Conservation (phyloP, 2,113 vertebrate species). For the Columbina picui region DNA sequence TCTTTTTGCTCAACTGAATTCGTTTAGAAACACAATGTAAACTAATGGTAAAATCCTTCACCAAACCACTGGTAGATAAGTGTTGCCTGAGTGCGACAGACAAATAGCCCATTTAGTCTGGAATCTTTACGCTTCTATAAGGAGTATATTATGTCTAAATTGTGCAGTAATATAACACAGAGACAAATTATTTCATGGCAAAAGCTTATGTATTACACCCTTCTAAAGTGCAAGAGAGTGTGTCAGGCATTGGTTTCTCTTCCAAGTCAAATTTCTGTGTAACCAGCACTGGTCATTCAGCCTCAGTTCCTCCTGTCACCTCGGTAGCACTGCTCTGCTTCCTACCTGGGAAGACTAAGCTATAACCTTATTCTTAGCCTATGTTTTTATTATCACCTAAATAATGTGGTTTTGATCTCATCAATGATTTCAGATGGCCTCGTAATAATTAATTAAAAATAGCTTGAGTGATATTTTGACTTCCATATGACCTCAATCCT, state of each 20-base stretch:
- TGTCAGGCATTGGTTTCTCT: neutral
- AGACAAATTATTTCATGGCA: constrained; percentile 16
- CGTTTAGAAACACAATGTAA: constrained; percentile 38
- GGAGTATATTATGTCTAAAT: neutral
- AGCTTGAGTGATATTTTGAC: neutral
- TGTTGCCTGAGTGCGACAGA: constrained; percentile 7
- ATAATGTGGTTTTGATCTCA: neutral
- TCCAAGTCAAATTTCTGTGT: neutral
- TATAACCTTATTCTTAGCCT: neutral
- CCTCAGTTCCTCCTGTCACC: constrained; percentile 4
- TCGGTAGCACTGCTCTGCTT: neutral
- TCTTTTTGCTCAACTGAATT: constrained; percentile 24
- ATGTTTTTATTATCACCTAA: neutral
- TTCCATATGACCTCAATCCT: neutral
- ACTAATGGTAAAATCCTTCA: constrained; percentile 39
- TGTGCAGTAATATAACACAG: neutral
- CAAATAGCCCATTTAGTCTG: neutral
- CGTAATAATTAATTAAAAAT: constrained; percentile 12
- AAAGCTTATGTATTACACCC: neutral
- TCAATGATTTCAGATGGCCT: neutral
- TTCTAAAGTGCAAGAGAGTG: constrained; percentile 26
- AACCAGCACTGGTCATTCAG: neutral
- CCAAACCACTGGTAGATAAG: constrained; percentile 2
- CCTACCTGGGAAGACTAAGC: neutral
- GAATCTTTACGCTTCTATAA: neutral